Evolutionary conservation across 2,113 vertebrate species (phyloP), one percentile per base, ranked within the genome.

Genomic region (Athene noctua): DNA sequence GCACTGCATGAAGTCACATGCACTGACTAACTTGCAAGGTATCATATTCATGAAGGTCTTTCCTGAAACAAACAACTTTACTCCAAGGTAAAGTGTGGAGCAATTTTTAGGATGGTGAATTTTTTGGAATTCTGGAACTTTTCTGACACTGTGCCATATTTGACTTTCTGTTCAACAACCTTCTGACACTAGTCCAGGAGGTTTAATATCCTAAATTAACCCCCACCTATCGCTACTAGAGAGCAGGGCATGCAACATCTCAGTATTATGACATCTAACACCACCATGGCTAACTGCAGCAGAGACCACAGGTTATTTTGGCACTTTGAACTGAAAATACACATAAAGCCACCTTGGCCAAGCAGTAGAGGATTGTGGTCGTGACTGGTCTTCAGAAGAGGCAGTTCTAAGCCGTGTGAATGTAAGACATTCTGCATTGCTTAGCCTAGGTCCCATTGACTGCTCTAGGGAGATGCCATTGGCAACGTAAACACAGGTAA

Each of bases 41-140:
- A 29, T 2, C 4, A 0, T 66, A 62, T 73, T 81, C 0, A 0
- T 52, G 47, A 47, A 1, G 1, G 10, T 11, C 26, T 89, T 71
- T 62, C 42, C 59, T 42, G 34, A 34, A 87, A 87, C 5, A 47
- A 73, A 30, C 10, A 40, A 7, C n/a, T 73, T 80, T 58, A 27
- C 13, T 47, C 47, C 7, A 21, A 57, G 30, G 59, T 19, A 75
- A 58, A 75, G 5, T 12, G 16, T 52, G 5, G 29, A 67, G 9
- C 15, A 20, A 23, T 46, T 84, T 62, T 73, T 54, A 74, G 51
- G 57, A 51, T 9, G 32, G 25, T 9, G 6, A n/a, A 2, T 36
- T 71, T 68, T 42, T 22, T 58, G 1, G 0, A 19, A 47, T 19
- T 66, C 88, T 54, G 12, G 4, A 63, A 46, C 4, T 62, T 46